phyloP scores from a whole-genome alignment of 2,113 vertebrate genomes.

The Dipodomys ordii region DNA sequence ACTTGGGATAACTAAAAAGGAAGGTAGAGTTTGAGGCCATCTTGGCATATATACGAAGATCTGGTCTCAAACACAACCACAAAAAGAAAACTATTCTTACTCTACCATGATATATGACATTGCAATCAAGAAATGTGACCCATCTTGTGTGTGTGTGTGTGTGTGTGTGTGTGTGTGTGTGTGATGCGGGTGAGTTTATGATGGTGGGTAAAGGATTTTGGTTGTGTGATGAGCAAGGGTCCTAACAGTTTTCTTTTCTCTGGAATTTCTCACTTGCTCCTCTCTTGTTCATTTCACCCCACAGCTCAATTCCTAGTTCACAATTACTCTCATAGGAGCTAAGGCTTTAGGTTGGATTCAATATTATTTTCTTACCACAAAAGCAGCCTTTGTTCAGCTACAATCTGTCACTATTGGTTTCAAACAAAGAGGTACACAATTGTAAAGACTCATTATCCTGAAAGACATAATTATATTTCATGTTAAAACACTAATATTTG shows the following conservation, averaged over 20 bases:
- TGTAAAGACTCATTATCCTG: conserved; percentile 3
- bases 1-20: neutral
- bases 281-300: neutral
- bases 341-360: conserved; percentile 18
- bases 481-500: neutral
- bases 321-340: neutral
- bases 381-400: neutral
- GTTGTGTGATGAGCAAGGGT: neutral
- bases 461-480: neutral
- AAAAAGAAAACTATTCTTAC: neutral
- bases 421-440: neutral
- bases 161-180: neutral
- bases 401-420: neutral
- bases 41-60: neutral
- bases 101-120: neutral
- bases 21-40: too few species aligned
- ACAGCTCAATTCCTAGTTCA: neutral
- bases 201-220: neutral
- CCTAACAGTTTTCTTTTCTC: neutral
- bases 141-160: too few species aligned
- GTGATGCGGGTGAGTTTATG: neutral
- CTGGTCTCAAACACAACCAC: neutral
- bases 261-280: neutral
- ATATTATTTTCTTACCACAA: neutral
- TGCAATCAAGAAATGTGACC: neutral